phyloP scores from a whole-genome alignment of 2,888 invertebrate species.

The Nomada hirtipes region DNA sequence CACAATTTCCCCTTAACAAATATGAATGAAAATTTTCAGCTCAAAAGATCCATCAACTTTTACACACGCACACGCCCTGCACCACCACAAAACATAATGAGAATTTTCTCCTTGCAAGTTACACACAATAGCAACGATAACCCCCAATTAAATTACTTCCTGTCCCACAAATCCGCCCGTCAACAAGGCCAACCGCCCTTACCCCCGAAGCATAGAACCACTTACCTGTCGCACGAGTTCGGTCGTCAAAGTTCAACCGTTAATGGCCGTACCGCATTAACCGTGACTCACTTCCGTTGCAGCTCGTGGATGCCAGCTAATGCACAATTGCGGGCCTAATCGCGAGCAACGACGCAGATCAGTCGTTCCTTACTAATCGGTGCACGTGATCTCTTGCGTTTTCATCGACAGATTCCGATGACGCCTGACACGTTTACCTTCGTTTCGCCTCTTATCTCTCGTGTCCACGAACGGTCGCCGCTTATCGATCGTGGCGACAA shows the following conservation, averaged over 20 bases:
- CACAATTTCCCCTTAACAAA: no score
- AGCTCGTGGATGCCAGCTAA: slow-evolving; percentile 46
- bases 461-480: slow-evolving; percentile 8
- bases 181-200: background rate
- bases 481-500: slow-evolving; percentile 31
- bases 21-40: no score
- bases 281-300: slow-evolving; percentile 65
- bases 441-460: slow-evolving; percentile 35
- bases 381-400: slow-evolving; percentile 47
- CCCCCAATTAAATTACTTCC: background rate
- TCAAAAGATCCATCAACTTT: no score
- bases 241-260: slow-evolving; percentile 32
- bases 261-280: slow-evolving; percentile 46
- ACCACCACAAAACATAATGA: no score
- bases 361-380: slow-evolving; percentile 54
- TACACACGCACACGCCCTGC: no score
- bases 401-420: slow-evolving; percentile 40
- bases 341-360: slow-evolving; percentile 24
- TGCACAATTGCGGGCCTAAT: slow-evolving; percentile 53
- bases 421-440: slow-evolving; percentile 40
- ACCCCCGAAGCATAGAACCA: background rate
- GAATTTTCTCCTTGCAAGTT: no score
- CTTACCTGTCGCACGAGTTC: slow-evolving; percentile 20
- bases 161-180: no score
- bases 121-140: no score